A percentile compares a stretch with the other conserved stretches of the same genome.
These are phyloP conservation scores for Typhlomys cinereus DNA, from an alignment of 2,113 vertebrate genomes.

Conservation along the genomic window DNA sequence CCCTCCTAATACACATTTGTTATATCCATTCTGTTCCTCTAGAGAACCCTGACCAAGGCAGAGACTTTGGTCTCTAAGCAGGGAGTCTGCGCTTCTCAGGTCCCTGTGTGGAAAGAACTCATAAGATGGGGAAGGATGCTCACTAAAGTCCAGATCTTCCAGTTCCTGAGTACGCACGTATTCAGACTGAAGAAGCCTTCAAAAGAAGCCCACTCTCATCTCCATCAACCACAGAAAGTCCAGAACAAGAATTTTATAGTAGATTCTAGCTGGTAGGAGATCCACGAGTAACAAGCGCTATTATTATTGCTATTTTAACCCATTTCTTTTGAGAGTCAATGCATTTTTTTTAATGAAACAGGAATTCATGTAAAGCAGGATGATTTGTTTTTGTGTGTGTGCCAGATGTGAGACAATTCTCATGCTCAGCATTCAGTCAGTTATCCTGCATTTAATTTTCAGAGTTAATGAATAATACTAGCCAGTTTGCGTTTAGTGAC, in stretches of 20 bases:
- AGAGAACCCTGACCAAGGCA: no score
- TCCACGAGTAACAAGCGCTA: background rate
- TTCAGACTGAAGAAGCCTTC: background rate
- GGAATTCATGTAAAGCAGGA: background rate
- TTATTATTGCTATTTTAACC: background rate
- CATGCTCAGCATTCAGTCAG: background rate
- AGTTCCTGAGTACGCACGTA: background rate
- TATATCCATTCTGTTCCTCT: no score
- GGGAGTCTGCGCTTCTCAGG: background rate
- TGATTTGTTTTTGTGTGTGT: slow-evolving; percentile 1
- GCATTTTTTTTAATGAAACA: background rate
- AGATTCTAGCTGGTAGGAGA: background rate
- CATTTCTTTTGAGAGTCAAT: background rate
- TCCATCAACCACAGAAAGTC: background rate
- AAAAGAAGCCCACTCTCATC: background rate
- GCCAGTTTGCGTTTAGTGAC: background rate
- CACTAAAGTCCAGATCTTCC: background rate
- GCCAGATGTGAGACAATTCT: background rate
- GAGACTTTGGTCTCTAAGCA: background rate
- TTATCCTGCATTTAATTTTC: background rate
- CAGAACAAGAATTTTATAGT: background rate
- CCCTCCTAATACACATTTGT: no score
- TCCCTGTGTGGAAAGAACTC: background rate
- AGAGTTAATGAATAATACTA: background rate
- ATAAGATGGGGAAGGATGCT: background rate